phyloP scores from a whole-genome alignment of 2,797 vertebrate species.

The Manis pentadactyla region DNA sequence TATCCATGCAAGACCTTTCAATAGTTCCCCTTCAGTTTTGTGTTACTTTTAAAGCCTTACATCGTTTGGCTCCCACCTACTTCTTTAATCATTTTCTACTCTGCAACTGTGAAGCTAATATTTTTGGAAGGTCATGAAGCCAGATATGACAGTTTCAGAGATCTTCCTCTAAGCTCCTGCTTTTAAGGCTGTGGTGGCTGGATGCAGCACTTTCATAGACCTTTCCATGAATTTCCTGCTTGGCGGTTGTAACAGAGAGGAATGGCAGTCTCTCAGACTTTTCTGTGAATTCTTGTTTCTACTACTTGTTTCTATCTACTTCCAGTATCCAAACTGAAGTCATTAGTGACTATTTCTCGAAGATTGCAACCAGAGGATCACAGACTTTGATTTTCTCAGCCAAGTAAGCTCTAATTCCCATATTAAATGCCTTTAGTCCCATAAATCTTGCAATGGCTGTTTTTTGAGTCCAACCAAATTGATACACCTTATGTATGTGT shows the following conservation, averaged over 20 bases:
- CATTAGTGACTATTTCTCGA: neutral
- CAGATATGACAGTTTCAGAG: neutral
- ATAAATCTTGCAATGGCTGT: neutral
- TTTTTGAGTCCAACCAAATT: neutral
- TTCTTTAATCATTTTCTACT: neutral
- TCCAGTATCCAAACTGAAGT: neutral
- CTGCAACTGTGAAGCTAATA: neutral
- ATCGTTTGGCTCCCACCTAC: neutral
- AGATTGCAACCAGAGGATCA: neutral
- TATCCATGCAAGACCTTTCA: conserved; percentile 37
- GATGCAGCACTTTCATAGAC: neutral
- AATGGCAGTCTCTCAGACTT: neutral
- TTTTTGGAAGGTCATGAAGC: conserved; percentile 17
- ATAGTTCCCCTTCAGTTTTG: neutral
- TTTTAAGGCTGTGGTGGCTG: neutral
- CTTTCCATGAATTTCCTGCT: neutral
- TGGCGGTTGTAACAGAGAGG: neutral
- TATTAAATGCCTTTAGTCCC: neutral
- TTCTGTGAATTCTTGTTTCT: conserved; percentile 25
- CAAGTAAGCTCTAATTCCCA: neutral
- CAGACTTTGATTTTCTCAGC: neutral
- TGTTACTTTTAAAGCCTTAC: conserved; percentile 32
- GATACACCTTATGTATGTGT: neutral
- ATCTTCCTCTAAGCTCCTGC: neutral
- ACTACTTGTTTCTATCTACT: neutral